These are phyloP conservation scores for Yponomeuta evonymella DNA, from an alignment of 2,888 invertebrate genomes.

Conservation along the genomic window DNA sequence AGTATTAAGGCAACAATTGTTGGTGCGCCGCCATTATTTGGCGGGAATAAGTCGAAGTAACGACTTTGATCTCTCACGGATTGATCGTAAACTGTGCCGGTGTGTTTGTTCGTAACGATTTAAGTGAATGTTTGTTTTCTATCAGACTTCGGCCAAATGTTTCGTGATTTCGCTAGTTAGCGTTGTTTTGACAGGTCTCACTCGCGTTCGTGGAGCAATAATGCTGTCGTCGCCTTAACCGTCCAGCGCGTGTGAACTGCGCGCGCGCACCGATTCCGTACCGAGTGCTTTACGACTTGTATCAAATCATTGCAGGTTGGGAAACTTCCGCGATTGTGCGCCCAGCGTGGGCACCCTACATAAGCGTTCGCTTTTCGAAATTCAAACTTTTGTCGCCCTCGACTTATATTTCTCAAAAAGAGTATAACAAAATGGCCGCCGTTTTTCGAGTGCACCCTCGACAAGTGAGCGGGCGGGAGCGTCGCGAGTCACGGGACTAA, in stretches of 20 bases:
- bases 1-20: constrained; percentile 46
- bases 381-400: not conserved
- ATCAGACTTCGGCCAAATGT: constrained; percentile 67
- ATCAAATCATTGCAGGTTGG: not conserved
- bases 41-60: constrained; percentile 34
- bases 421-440: constrained; percentile 13
- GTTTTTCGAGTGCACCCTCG: constrained; percentile 2
- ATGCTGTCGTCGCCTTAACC: constrained; percentile 53
- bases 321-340: not conserved
- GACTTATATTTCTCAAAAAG: constrained; percentile 3
- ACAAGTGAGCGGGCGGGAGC: constrained; percentile 18
- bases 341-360: not conserved
- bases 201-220: constrained; percentile 55
- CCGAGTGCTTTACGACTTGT: not conserved
- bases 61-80: constrained; percentile 60
- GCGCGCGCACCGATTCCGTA: constrained; percentile 1
- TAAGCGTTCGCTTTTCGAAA: not conserved
- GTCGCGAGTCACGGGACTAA: constrained; percentile 55
- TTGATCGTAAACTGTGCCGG: constrained; percentile 51
- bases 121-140: constrained; percentile 69
- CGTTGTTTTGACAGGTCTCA: constrained; percentile 70
- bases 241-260: constrained; percentile 11
- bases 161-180: constrained; percentile 65
- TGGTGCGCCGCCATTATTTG: constrained; percentile 39
- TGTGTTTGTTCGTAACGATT: constrained; percentile 66